Percentiles rank a stretch among this genome's conserved stretches.
Conservation (phyloP, 2,113 vertebrate species). For the Brachirus orientalis region DNA sequence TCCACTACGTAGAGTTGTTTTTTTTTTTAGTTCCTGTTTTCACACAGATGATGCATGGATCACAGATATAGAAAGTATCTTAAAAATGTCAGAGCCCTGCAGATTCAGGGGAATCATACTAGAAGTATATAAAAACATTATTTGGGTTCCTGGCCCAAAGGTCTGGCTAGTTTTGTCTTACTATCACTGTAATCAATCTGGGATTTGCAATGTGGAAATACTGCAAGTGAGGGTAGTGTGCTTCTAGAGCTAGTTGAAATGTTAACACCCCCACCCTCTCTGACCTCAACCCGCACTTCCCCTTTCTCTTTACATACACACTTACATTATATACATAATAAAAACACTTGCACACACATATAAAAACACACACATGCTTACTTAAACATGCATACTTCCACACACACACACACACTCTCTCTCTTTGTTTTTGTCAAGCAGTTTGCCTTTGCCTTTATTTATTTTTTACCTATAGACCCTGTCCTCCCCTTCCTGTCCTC, state of each 20-base stretch:
- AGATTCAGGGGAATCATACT: slow-evolving; percentile 59
- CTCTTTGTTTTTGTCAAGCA: slow-evolving; percentile 72
- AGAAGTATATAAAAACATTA: slow-evolving; percentile 57
- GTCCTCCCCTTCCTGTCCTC: background rate
- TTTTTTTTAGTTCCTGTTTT: slow-evolving; percentile 20
- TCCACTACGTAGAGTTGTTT: slow-evolving; percentile 36
- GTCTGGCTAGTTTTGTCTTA: slow-evolving; percentile 75
- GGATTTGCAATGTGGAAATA: slow-evolving; percentile 75
- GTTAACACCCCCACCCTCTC: slow-evolving; percentile 55
- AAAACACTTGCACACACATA: slow-evolving; percentile 44
- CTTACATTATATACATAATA: slow-evolving; percentile 30
- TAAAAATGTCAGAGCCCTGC: slow-evolving; percentile 56
- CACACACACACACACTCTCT: slow-evolving; percentile 28
- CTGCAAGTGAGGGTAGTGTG: slow-evolving; percentile 77
- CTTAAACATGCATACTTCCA: too few relatives aligned
- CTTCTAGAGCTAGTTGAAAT: slow-evolving; percentile 79
- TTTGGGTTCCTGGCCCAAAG: slow-evolving; percentile 65
- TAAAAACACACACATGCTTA: slow-evolving; percentile 23
- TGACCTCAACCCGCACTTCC: slow-evolving; percentile 49
- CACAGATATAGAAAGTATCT: slow-evolving; percentile 66
- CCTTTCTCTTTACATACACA: slow-evolving; percentile 27
- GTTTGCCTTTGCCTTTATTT: slow-evolving; percentile 69
- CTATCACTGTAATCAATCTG: slow-evolving; percentile 78
- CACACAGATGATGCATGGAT: slow-evolving; percentile 75
- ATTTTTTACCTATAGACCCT: slow-evolving; percentile 66